Conservation (phyloP, 2,113 vertebrate species). For the Colinus virginianus region DNA sequence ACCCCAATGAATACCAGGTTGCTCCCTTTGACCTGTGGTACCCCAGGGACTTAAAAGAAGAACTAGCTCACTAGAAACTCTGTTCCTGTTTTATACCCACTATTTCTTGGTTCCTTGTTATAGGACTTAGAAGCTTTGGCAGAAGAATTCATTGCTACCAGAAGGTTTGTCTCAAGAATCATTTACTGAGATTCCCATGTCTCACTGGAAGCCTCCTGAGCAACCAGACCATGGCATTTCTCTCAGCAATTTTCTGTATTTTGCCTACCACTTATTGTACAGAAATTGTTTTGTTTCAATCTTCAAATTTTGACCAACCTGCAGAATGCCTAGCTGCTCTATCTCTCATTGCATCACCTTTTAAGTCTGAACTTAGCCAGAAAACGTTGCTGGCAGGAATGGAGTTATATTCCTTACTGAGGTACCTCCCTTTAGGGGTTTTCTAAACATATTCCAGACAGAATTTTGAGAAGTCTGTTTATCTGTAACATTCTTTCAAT, state of each 20-base stretch:
- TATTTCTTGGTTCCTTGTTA: neutral
- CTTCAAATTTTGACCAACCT: neutral
- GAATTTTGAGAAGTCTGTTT: neutral
- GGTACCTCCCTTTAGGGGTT: neutral
- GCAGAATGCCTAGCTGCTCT: neutral
- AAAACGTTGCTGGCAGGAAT: neutral
- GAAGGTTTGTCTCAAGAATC: accelerated
- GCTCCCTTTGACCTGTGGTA: neutral
- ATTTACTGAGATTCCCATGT: neutral
- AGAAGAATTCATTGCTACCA: neutral
- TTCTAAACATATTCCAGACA: neutral
- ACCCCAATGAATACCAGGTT: neutral
- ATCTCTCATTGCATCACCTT: neutral
- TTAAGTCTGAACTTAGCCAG: neutral
- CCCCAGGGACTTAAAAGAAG: neutral
- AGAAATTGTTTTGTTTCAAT: neutral
- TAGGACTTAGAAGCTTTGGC: neutral
- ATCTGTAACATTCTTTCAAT: neutral
- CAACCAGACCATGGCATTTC: neutral
- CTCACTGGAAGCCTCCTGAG: neutral
- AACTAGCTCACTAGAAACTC: neutral
- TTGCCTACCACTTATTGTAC: neutral
- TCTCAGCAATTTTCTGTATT: neutral
- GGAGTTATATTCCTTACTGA: neutral
- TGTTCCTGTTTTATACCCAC: neutral